Base-by-base conservation (phyloP, 1,140 invertebrate genomes). In the Papilio machaon region DNA sequence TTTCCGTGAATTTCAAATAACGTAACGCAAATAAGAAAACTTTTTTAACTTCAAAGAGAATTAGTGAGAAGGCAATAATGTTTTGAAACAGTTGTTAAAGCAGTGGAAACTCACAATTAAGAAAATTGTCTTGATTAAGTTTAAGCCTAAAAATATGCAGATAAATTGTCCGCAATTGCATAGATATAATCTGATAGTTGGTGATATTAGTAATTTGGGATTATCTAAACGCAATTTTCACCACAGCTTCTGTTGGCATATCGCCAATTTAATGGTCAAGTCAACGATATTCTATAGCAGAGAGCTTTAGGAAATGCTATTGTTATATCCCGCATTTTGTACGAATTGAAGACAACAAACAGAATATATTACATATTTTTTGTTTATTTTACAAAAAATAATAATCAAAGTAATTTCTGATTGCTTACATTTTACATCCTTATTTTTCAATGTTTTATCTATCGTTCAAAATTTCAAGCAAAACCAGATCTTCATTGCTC, bases 211-310 rank as follows among this genome's bases (percentile, higher is more conserved):
- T 35, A 70, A 70, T 70, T 15, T 70, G 64, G 64, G 64, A 35
- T 70, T 70, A 70, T 70, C 64, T 70, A 70, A 70, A 35, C 64
- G 30, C 30, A 35, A 70, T 70, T 70, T 70, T 35, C 64, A 70
- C 30, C 64, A 35, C 4, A 70, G 13, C 64, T 35, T 30, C 23
- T 38, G 23, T 35, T 70, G 64, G 64, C 23, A 4, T 35, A 11
- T 35, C 64, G 64, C 64, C 64, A 70, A 70, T 70, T 38, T 35
- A 38, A 13, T 70, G 60, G 60, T 30, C 19, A 70, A 70, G 11
- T 70, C 11, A 15, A 35, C 64, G 30, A 70, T 35, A 70, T 70
- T 35, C 23, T 35, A 70, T 70, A 15, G 64, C 64, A 8, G 17
- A 19, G n/a, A 70, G 30, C 3, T 70, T 70, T 70, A 35, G 30